Conservation (phyloP, 2,113 vertebrate species). For the Psilopogon haemacephalus region DNA sequence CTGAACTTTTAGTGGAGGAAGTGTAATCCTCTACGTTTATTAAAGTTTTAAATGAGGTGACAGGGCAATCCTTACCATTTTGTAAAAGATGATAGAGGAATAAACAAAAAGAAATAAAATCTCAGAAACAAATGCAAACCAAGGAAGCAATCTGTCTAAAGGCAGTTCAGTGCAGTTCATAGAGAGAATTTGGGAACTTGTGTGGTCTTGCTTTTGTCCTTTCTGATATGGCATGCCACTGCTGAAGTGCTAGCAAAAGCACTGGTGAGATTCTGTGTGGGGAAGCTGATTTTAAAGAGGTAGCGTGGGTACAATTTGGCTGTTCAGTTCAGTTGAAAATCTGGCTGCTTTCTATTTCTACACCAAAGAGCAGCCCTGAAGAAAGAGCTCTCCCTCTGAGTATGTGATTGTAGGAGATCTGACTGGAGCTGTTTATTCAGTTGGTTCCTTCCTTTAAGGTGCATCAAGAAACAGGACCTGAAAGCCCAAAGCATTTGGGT, state of each 20-base stretch:
- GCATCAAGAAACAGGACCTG: background rate
- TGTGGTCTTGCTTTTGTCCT: background rate
- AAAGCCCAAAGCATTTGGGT: background rate
- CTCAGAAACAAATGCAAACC: background rate
- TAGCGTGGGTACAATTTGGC: background rate
- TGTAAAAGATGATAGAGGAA: background rate
- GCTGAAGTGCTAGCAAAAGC: background rate
- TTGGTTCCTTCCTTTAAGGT: background rate
- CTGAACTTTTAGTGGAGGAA: background rate
- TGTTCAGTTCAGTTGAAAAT: background rate
- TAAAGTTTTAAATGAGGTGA: constrained; percentile 21
- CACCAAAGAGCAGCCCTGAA: background rate
- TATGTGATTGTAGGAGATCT: background rate
- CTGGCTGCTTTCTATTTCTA: background rate
- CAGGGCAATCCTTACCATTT: constrained; percentile 14
- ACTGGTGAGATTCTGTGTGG: background rate
- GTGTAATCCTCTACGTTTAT: constrained; percentile 5
- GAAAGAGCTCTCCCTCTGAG: background rate
- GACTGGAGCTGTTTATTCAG: background rate
- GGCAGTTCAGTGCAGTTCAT: background rate
- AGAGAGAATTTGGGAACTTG: background rate
- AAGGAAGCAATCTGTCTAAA: background rate
- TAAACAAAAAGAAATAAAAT: constrained; percentile 13
- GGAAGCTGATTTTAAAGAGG: background rate
- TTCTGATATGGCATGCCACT: background rate